Conservation (phyloP, 1,140 invertebrate species). For the Wiebesia pumilae region DNA sequence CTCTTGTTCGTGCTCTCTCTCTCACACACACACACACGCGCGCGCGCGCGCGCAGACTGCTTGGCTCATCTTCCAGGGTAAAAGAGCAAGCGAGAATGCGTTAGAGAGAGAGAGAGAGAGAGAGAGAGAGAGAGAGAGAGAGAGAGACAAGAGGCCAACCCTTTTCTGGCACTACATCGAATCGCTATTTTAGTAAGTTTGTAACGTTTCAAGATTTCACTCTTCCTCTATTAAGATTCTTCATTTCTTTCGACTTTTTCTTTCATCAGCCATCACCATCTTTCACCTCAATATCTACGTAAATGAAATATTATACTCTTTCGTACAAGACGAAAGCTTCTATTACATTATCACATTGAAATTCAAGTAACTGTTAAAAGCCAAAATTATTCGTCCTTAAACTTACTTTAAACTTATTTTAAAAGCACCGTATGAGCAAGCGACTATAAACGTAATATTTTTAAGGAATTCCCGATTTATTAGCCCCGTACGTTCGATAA, state of each 20-base stretch:
- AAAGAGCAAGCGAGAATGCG: not conserved
- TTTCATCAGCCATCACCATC: too few species aligned
- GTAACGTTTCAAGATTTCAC: not conserved
- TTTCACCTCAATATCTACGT: too few species aligned
- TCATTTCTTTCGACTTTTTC: not conserved
- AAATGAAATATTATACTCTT: too few species aligned
- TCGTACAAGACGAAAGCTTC: too few species aligned
- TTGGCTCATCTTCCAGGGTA: not conserved
- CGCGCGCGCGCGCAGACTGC: not conserved
- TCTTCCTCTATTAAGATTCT: not conserved
- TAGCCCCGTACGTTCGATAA: too few species aligned
- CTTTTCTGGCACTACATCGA: slow-evolving; percentile 61
- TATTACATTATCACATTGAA: too few species aligned
- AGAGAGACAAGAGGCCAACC: slow-evolving; percentile 43
- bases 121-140: not conserved
- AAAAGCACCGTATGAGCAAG: too few species aligned
- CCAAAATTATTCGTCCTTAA: too few species aligned
- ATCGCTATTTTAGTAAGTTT: slow-evolving; percentile 45
- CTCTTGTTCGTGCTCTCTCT: slow-evolving; percentile 36
- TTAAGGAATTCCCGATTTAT: too few species aligned
- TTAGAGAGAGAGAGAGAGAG: not conserved
- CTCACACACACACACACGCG: not conserved
- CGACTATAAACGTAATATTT: too few species aligned
- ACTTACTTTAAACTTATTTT: too few species aligned
- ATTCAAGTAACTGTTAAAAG: too few species aligned